Evolutionary conservation across 2,797 vertebrate species (phyloP), one percentile per base, ranked within the genome.

Genomic region (Liparis tanakae): DNA sequence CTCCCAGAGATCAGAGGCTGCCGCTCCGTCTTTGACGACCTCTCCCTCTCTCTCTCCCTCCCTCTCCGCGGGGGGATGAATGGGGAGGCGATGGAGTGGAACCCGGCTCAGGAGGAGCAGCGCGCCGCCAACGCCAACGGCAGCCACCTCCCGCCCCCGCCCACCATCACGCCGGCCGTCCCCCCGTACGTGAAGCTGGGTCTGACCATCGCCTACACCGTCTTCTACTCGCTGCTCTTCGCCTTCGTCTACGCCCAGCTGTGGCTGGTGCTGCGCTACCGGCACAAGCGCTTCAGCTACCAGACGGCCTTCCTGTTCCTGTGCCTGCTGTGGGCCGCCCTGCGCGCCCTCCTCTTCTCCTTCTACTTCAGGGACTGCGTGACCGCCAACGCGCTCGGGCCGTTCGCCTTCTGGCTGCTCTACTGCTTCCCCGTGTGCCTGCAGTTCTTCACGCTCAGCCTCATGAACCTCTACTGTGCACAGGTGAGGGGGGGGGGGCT

Each of bases 361-460:
- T 98, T 98, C 93, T 98, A 98, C 92, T 98, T 98, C 94, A 95
- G 89, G 63, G 95, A 97, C 94, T 96, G 95, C 62, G 95, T 95
- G 79, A 95, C 95, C 34, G 96, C 96, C 83, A 98, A 97, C 74
- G 92, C 94, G 3, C 92, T 98, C 34, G 92, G 94, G 37, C 96
- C 97, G 67, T 96, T 98, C 79, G 82, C 94, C 89, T 98, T 97
- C 94, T 98, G 97, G 97, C 94, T 97, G 75, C 97, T 98, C 65
- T 98, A 97, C 90, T 98, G 97, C 91, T 96, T 96, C 89, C 97
- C 97, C 2, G 96, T 98, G 73, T 98, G 97, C 88, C 95, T 98
- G 65, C 97, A 98, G 94, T 98, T 98, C 94, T 97, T 97, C 92
- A 98, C 96, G 0, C 94, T 98, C 85, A 96, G 96, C 82, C 94